Percentiles rank a stretch among this genome's conserved stretches.
Evolutionary conservation across 2,113 vertebrate genomes (phyloP).

Genomic region (Helogale parvula): DNA sequence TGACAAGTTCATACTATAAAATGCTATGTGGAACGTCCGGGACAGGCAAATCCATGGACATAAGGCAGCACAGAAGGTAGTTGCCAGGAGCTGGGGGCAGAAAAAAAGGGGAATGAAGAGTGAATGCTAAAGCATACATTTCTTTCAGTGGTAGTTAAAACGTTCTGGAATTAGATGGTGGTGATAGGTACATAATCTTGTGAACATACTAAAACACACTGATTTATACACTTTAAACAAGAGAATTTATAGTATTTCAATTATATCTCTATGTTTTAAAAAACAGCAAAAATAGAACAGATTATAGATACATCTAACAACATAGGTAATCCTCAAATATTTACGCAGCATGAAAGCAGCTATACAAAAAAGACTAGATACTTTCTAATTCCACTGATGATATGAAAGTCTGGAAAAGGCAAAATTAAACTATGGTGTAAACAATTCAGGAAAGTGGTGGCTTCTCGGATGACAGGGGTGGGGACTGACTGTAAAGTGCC

Average conservation of each 20-base stretch:
- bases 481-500: not conserved
- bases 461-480: not conserved
- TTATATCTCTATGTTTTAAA: not conserved
- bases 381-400: not conserved
- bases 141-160: not conserved
- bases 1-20: not conserved
- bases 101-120: too few species aligned
- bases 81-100: not conserved
- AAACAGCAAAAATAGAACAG: not conserved
- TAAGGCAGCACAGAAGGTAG: not conserved
- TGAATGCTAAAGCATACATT: not conserved
- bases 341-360: not conserved
- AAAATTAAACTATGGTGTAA: not conserved
- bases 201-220: not conserved
- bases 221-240: not conserved
- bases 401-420: not conserved
- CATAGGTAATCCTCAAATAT: not conserved
- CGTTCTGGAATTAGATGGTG: not conserved
- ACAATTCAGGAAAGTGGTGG: not conserved
- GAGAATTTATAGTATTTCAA: not conserved
- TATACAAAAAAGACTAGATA: not conserved
- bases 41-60: not conserved
- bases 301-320: not conserved
- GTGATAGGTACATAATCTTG: not conserved
- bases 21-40: not conserved